Evolutionary conservation across 1,140 invertebrate species (phyloP).

Genomic region (Gryllus bimaculatus): DNA sequence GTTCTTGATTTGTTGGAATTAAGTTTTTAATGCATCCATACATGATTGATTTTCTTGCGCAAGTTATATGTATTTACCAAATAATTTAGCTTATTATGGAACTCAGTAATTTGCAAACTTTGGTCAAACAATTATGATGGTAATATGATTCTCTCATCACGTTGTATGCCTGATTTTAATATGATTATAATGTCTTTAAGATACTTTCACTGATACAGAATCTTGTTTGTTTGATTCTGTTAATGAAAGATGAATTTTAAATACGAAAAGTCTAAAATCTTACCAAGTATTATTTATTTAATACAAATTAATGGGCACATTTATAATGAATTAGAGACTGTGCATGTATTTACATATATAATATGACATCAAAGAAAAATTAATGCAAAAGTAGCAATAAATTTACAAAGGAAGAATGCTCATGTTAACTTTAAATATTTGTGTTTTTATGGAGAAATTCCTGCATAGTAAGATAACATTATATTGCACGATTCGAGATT

Average conservation of each 20-base stretch:
- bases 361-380: neutral
- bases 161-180: neutral
- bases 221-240: neutral
- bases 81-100: too few relatives aligned
- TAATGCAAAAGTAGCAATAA: neutral
- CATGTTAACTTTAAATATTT: neutral
- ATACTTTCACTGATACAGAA: neutral
- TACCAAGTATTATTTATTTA: neutral
- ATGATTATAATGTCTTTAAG: neutral
- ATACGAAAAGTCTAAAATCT: neutral
- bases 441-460: neutral
- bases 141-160: neutral
- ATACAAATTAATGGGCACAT: neutral
- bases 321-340: neutral
- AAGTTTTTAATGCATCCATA: too few relatives aligned
- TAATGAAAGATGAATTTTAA: neutral
- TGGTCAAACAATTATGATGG: too few relatives aligned
- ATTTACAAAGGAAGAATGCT: neutral
- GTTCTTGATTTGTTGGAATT: too few relatives aligned
- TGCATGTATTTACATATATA: neutral
- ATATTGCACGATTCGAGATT: neutral
- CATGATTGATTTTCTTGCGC: too few relatives aligned
- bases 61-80: too few relatives aligned
- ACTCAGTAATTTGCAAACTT: too few relatives aligned
- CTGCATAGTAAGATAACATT: neutral